Conservation (phyloP, 2,888 invertebrate genomes). For the Sarcophaga subvicina region DNA sequence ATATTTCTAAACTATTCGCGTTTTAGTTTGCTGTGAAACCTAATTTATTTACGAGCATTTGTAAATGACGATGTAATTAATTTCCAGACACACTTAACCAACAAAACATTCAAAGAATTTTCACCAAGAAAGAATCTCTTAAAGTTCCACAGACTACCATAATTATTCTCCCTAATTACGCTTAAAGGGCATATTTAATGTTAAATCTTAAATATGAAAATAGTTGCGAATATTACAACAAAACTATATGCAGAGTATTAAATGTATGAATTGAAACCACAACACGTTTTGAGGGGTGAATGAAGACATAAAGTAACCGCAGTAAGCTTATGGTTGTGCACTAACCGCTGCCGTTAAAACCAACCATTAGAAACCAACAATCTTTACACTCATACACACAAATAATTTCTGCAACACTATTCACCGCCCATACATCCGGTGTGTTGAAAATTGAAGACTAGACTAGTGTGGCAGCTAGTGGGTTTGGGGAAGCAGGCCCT, state of each 20-base stretch:
- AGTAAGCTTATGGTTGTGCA: background rate
- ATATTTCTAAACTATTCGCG: no score
- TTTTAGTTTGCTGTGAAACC: no score
- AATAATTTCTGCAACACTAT: background rate
- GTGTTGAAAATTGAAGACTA: background rate
- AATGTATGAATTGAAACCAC: background rate
- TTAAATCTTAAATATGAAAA: background rate
- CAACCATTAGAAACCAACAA: slow-evolving; percentile 18
- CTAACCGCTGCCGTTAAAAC: background rate
- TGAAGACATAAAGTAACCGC: slow-evolving; percentile 3
- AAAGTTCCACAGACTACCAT: background rate
- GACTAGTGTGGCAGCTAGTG: no score
- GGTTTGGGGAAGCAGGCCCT: background rate
- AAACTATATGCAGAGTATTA: background rate
- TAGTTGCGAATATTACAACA: background rate
- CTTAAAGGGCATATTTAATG: slow-evolving; percentile 5
- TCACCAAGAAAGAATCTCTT: no score
- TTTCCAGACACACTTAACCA: background rate
- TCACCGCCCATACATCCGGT: background rate
- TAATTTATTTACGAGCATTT: no score
- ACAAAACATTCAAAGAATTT: background rate
- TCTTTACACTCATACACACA: background rate
- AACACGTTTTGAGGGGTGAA: background rate
- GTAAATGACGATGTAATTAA: no score
- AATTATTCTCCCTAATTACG: slow-evolving; percentile 9